Base-by-base conservation (phyloP, 1,140 invertebrate genomes). In the Lepidurus arcticus region DNA sequence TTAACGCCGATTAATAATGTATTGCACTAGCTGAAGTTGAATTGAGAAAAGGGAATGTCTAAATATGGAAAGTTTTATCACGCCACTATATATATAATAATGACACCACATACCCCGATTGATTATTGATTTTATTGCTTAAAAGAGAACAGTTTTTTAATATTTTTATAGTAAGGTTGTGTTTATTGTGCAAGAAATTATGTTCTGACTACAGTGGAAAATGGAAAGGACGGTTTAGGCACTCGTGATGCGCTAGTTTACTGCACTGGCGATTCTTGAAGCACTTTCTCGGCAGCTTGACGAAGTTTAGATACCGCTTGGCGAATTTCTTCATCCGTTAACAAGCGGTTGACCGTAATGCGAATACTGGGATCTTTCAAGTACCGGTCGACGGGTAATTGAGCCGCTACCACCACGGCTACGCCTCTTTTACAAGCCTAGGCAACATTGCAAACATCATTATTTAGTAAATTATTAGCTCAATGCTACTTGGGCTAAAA, bases 281-380 rank as follows among this genome's bases (percentile, higher is more conserved):
- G 53, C 21, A 65, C 13, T 7, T 13, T n/a, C 21, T 65, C 53
- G 53, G 53, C 53, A 65, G 53, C 53, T 65, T 65, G 8, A 4
- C 21, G 53, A 65, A 65, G 8, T 65, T 65, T 65, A 21, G 53
- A 65, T 16, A 85, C 85, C 10, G 87, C 84, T 78, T 83, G 80
- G 0, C 83, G 77, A 73, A 92, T 89, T 77, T 89, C 89, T 1
- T 85, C 83, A 73, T 88, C 83, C 2, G 86, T 87, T n/a, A 91
- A 82, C 53, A 88, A 85, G 45, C 86, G 86, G 81, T 88, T 91
- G 2, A 89, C 87, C 1, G 89, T 86, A 43, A 92, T 83, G 13
- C 91, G 85, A 75, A 92, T 88, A 75, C 90, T 91, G 13, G 91
- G 90, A 80, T 87, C 87, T 7, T 89, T 88, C 65, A 89, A 86